Base-by-base conservation (phyloP, 2,888 invertebrate genomes). In the Caenorhabditis doughertyi region DNA sequence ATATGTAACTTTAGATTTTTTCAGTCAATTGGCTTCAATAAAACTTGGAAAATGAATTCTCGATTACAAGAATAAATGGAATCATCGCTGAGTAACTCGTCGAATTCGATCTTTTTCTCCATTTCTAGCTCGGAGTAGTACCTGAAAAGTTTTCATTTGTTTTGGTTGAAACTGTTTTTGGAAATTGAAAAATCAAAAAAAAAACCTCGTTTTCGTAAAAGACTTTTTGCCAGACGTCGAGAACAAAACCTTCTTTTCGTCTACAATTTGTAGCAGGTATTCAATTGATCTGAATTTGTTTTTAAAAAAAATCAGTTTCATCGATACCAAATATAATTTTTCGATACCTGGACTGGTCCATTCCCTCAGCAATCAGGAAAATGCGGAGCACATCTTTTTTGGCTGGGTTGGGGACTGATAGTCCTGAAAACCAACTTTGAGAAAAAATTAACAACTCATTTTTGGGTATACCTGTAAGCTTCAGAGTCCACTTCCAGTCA, bases 401-500 rank as follows among this genome's bases (percentile, higher is more conserved):
- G 1, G 58, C 60, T 4, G 74, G 29, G 55, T 76, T 76, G 0
- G 76, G 47, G 13, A 60, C 76, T 29, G 73, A 68, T 16, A 72
- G 49, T 0, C 80, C 72, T 71, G 39, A 18, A 58, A 70, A 64
- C 29, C 27, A 9, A 11, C 2, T 35, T 25, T 2, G 44, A 18
- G 3, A 18, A 47, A 16, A 65, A 47, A 21, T 16, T n/a, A n/a
- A n/a, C n/a, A n/a, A n/a, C n/a, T n/a, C n/a, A n/a, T n/a, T n/a
- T n/a, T n/a, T n/a, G n/a, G n/a, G n/a, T n/a, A n/a, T 16, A 68
- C 76, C 82, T 21, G 70, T 67, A 5, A 84, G 65, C 58, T 85
- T 85, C 9, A 93, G 87, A 76, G 92, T 92, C 93, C 93, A 93
- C 35, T 92, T 92, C 93, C 93, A 93, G 8, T 90, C 90, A 76